These are phyloP conservation scores for Tangara arthus DNA, from an alignment of 2,797 vertebrate species.

Conservation along the genomic window DNA sequence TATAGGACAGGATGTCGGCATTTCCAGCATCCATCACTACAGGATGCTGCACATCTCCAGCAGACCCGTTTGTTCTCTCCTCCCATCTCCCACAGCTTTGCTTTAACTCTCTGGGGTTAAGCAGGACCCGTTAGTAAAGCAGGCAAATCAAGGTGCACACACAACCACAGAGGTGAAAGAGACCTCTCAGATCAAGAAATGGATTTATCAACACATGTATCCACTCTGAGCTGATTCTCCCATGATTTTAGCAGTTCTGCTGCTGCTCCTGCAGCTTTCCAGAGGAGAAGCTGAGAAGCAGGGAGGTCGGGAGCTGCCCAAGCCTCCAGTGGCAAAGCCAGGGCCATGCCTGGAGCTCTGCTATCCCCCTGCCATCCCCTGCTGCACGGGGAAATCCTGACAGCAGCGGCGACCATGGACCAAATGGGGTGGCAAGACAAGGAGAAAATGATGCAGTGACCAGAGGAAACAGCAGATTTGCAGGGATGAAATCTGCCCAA, in stretches of 20 bases:
- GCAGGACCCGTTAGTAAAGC: neutral
- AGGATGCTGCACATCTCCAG: neutral
- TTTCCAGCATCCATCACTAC: neutral
- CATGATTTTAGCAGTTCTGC: neutral
- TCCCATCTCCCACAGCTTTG: neutral
- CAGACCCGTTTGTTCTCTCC: neutral
- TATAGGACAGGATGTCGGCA: too few species aligned
- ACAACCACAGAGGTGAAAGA: neutral
- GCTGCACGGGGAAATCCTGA: neutral
- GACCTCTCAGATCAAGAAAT: neutral
- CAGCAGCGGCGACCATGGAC: rapidly evolving
- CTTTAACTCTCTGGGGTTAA: neutral
- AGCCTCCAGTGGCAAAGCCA: neutral
- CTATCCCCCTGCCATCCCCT: neutral
- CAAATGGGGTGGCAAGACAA: neutral
- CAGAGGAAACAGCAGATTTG: neutral
- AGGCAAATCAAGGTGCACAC: neutral
- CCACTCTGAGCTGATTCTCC: neutral
- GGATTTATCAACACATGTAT: neutral
- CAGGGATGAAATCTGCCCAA: neutral
- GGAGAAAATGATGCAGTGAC: neutral
- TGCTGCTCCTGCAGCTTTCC: neutral
- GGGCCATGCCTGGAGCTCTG: neutral
- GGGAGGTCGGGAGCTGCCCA: neutral
- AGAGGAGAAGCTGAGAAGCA: neutral